Conservation (phyloP, 2,888 invertebrate genomes). For the Mesoligia furuncula region DNA sequence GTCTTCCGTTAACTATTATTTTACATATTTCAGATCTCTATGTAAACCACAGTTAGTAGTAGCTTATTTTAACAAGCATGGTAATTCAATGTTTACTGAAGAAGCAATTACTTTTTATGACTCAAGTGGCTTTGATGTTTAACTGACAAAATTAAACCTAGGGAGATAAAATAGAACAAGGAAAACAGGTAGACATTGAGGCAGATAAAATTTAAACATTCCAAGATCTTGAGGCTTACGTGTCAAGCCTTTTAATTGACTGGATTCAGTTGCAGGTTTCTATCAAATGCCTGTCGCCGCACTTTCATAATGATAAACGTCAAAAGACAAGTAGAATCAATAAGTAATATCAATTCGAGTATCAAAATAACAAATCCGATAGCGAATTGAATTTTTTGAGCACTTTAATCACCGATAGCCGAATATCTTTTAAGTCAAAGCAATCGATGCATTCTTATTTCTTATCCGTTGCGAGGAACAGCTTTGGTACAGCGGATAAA, state of each 20-base stretch:
- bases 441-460: constrained; percentile 28
- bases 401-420: constrained; percentile 37
- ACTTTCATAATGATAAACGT: constrained; percentile 20
- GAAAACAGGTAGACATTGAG: constrained; percentile 32
- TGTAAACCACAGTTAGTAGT: constrained; percentile 48
- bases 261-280: constrained; percentile 7
- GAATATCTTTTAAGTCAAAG: constrained; percentile 49
- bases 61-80: constrained; percentile 44
- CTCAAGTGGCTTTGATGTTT: constrained; percentile 34
- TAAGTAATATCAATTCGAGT: constrained; percentile 14
- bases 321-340: constrained; percentile 16
- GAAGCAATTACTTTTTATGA: constrained; percentile 52
- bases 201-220: constrained; percentile 2
- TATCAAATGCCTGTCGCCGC: background rate
- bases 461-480: background rate
- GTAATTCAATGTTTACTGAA: constrained; percentile 50
- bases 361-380: constrained; percentile 32
- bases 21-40: constrained; percentile 35
- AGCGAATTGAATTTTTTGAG: constrained; percentile 16
- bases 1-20: constrained; percentile 33
- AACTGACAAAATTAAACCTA: constrained; percentile 23
- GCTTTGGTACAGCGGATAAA: constrained; percentile 8
- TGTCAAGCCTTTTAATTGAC: background rate
- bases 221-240: background rate
- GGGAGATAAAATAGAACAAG: constrained; percentile 41